Conservation (phyloP, 2,113 vertebrate genomes). For the Xenopus tropicalis region UCB_Xtro_10.0 CM004451.2:83039001-83039500, state of each 20-base stretch:
- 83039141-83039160: background rate
- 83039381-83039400: slow-evolving; percentile 28
- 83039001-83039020: too few relatives aligned
- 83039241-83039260: slow-evolving; percentile 18
- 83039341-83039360: slow-evolving; percentile 35
- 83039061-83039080: too few relatives aligned
- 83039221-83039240: slow-evolving; percentile 30
- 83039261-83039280: slow-evolving; percentile 36
- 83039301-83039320: slow-evolving; percentile 31
- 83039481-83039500: slow-evolving; percentile 12
- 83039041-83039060: too few relatives aligned
- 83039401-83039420: slow-evolving; percentile 42
- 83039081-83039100: too few relatives aligned
- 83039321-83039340: slow-evolving; percentile 42
- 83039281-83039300: slow-evolving; percentile 43
- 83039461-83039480: slow-evolving; percentile 39
- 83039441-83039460: slow-evolving; percentile 39
- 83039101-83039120: too few relatives aligned
- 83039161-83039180: background rate
- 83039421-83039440: slow-evolving; percentile 43
- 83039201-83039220: slow-evolving; percentile 21
- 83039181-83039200: slow-evolving; percentile 8
- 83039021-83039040: too few relatives aligned
- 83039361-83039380: slow-evolving; percentile 13
- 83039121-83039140: background rate